Conservation (phyloP, 2,888 invertebrate species). For the Thumatha senex region DNA sequence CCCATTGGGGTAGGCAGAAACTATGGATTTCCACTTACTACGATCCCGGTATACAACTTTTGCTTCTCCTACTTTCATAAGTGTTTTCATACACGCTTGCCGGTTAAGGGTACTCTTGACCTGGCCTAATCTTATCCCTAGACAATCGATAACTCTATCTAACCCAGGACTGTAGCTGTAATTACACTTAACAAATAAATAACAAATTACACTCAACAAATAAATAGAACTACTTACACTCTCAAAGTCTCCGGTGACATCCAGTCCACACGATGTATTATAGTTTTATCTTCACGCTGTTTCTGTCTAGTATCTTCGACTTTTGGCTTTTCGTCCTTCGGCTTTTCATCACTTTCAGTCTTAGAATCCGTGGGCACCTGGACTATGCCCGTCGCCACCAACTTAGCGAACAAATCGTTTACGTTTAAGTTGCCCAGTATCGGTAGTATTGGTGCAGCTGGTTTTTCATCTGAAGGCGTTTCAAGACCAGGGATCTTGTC, state of each 20-base stretch:
- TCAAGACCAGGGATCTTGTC: slow-evolving; percentile 71
- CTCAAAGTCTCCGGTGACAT: slow-evolving; percentile 88
- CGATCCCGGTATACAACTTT: no score
- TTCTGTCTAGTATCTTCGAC: slow-evolving; percentile 47
- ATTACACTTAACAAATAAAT: no score
- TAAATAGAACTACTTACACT: slow-evolving; percentile 77
- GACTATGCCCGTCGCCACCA: slow-evolving; percentile 89
- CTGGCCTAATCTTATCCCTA: no score
- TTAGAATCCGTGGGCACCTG: slow-evolving; percentile 48
- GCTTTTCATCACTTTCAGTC: slow-evolving; percentile 42
- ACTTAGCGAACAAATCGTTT: slow-evolving; percentile 91
- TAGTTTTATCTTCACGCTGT: slow-evolving; percentile 57
- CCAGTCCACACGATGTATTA: slow-evolving; percentile 86
- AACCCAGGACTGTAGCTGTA: no score
- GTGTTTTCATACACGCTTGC: no score
- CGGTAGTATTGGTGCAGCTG: slow-evolving; percentile 43
- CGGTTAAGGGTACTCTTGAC: no score
- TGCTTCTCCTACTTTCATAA: no score
- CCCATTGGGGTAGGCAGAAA: no score
- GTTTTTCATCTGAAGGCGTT: slow-evolving; percentile 57
- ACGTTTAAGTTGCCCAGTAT: slow-evolving; percentile 85
- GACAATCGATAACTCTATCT: no score
- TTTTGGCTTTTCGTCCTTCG: slow-evolving; percentile 43
- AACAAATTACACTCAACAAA: slow-evolving; percentile 1
- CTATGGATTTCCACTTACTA: no score